These are phyloP conservation scores for Siniperca scherzeri DNA, from an alignment of 2,797 vertebrate genomes.

Conservation along the genomic window DNA sequence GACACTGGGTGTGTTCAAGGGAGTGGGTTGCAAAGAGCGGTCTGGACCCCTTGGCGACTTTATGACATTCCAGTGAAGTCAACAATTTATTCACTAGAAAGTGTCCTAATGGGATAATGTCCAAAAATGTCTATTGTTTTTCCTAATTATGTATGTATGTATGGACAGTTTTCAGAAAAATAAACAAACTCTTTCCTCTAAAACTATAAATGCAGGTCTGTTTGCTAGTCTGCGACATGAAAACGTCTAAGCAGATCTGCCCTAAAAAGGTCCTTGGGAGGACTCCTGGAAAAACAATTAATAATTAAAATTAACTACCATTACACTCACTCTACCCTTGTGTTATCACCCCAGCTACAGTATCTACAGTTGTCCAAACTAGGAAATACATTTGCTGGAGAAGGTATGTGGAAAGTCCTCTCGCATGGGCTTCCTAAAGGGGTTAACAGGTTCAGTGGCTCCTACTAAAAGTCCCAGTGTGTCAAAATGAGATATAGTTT, in stretches of 20 bases:
- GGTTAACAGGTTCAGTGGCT: background rate
- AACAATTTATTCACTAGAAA: background rate
- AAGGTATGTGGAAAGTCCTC: constrained; percentile 35
- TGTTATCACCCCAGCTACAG: constrained; percentile 16
- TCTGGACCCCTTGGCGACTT: background rate
- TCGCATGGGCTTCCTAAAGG: background rate
- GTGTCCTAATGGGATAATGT: background rate
- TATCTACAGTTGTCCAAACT: constrained; percentile 1
- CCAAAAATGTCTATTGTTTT: background rate
- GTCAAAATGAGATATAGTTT: background rate
- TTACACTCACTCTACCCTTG: constrained; percentile 12
- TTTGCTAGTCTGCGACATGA: background rate
- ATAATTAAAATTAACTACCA: constrained; percentile 63
- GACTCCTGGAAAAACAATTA: constrained; percentile 56
- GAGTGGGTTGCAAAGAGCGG: constrained; percentile 11
- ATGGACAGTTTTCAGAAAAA: background rate
- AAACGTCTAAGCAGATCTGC: constrained; percentile 10
- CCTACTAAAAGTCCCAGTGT: background rate
- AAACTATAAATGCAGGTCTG: background rate
- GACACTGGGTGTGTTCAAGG: constrained; percentile 41
- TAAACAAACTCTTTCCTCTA: background rate
- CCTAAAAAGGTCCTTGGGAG: background rate
- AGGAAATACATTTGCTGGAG: constrained; percentile 27
- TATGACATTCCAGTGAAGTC: constrained; percentile 26
- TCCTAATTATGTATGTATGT: background rate